Evolutionary conservation across 2,888 invertebrate species (phyloP), one percentile per base, ranked within the genome.

Genomic region (Philaethria dido): DNA sequence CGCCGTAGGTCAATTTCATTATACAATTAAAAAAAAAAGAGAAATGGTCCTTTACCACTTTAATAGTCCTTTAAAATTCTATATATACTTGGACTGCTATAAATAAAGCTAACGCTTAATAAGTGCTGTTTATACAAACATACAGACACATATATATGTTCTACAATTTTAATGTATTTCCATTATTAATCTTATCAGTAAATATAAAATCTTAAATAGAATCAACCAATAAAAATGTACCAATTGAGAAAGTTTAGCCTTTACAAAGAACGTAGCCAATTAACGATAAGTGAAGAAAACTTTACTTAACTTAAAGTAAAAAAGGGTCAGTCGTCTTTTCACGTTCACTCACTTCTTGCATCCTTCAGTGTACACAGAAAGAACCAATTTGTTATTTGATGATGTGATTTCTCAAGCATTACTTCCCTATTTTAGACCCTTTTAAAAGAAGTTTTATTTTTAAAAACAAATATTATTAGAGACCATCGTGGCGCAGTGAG

Each of bases 221-320:
- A 33, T 13, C 11, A 11, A n/a, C n/a, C n/a, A 39, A 39, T 39
- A 39, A 39, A 39, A 25, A 29, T 29, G 25, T 8, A 25, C 25
- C 8, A 50, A 50, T 25, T n/a, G 25, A 14, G 20, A 50, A 50
- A 25, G 50, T 50, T 29, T 29, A 50, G 29, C 16, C 29, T 50
- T 11, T n/a, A 3, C 9, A 14, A 50, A 50, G 25, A 50, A n/a
- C n/a, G 29, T 50, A 29, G 3, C 50, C 25, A 50, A 50, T 50
- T 50, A 50, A 50, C n/a, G 50, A 50, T 50, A 50, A 50, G 50
- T 50, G 16, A 29, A 50, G 50, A 50, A 47, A 48, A 50, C 25
- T 50, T 50, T 50, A 29, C 29, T 29, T 50, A 16, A n/a, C 25
- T 29, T 50, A 50, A 50, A 50, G 29, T 29, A 29, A 50, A 50